phyloP scores from a whole-genome alignment of 2,888 invertebrate genomes.

The Caenorhabditis zanzibari region DNA sequence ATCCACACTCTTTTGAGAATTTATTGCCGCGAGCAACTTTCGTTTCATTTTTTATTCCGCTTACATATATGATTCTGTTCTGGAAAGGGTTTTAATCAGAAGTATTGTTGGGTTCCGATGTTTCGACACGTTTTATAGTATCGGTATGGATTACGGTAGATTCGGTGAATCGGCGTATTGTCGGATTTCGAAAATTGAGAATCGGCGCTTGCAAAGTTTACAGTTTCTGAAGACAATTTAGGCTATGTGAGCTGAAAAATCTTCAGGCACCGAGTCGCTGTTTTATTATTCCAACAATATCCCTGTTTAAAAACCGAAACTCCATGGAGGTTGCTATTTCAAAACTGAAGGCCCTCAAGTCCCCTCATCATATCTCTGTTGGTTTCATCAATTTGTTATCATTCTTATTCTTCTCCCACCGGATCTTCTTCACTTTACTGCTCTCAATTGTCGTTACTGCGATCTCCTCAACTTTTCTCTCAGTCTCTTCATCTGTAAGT shows the following conservation, averaged over 20 bases:
- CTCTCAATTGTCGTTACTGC: constrained; percentile 44
- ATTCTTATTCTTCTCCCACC: background rate
- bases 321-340: too few species aligned
- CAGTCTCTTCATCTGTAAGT: constrained; percentile 34
- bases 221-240: too few species aligned
- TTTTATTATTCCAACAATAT: too few species aligned
- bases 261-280: too few species aligned
- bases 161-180: too few species aligned
- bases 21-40: constrained; percentile 31
- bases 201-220: too few species aligned
- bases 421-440: constrained; percentile 37
- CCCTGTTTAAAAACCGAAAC: too few species aligned
- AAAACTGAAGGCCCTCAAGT: background rate
- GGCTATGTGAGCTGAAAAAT: too few species aligned
- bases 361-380: background rate
- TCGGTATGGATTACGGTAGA: too few species aligned
- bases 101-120: too few species aligned
- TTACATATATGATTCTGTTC: constrained; percentile 28
- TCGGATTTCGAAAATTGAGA: too few species aligned
- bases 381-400: constrained; percentile 44
- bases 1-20: constrained; percentile 19
- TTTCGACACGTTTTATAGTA: too few species aligned
- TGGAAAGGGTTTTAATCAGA: background rate
- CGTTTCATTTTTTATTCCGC: constrained; percentile 14
- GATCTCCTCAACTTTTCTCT: constrained; percentile 10